Base-by-base conservation (phyloP, 2,888 invertebrate genomes). In the Alcis repandata region DNA sequence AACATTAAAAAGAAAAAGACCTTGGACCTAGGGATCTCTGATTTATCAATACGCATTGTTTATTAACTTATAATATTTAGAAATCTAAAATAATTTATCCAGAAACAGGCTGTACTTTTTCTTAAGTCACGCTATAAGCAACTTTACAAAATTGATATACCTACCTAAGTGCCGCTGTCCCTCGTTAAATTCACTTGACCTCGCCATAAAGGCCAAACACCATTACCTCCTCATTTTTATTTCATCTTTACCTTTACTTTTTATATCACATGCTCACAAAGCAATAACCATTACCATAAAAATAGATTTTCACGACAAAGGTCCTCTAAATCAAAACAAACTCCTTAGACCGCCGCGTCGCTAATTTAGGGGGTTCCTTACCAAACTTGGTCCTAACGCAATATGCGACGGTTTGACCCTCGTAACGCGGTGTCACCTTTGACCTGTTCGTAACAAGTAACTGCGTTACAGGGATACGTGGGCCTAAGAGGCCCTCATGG, bases 401-500 rank as follows among this genome's bases (percentile, higher is more conserved):
- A 89, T 90, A 89, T 89, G 86, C 81, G 83, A 79, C 80, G 82
- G 83, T 84, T 88, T 85, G 87, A 90, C 92, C 91, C 90, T 90
- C 86, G 85, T 90, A 88, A 90, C 84, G 79, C 73, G 69, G 79
- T 84, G 85, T 86, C 86, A 88, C 85, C 83, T 85, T 84, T 85
- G 84, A 86, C 85, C 86, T 84, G 76, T 82, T 75, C 82, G 80
- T 85, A 85, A 62, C 51, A 32, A 57, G 60, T 66, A 66, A 89
- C 86, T 86, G 77, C 86, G 84, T 90, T 89, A 83, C 82, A 93
- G 94, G 94, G 94, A 71, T 90, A 88, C 82, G 80, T 86, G 72
- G 94, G 94, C 36, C 86, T 89, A 40, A 93, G 95, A 71, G 96
- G 96, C 3, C 90, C 95, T 56, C 92, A 94, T 75, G 95, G 96